Evolutionary conservation across 1,140 invertebrate genomes (phyloP).

Genomic region (Branchinecta lynchi): DNA sequence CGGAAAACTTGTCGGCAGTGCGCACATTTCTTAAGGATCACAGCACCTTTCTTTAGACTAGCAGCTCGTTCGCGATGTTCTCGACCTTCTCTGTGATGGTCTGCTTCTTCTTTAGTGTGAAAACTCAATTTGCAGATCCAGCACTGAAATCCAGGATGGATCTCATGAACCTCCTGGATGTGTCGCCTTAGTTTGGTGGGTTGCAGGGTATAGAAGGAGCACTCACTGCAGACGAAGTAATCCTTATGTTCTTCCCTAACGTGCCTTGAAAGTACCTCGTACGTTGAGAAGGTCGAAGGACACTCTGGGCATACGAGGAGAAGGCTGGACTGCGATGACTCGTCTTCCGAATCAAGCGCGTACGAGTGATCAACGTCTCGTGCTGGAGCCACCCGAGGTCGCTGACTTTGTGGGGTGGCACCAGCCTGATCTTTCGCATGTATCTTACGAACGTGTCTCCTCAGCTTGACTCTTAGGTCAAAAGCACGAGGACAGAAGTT

Average conservation of each 20-base stretch:
- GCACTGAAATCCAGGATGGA: slow-evolving; percentile 39
- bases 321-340: background rate
- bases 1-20: slow-evolving; percentile 39
- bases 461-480: background rate
- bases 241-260: background rate
- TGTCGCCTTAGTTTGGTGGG: slow-evolving; percentile 23
- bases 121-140: slow-evolving; percentile 48
- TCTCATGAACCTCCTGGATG: slow-evolving; percentile 31
- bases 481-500: background rate
- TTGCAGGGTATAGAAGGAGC: slow-evolving; percentile 36
- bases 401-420: slow-evolving; percentile 25
- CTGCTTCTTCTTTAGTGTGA: slow-evolving; percentile 40
- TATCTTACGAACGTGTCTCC: background rate
- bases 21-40: slow-evolving; percentile 38
- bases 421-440: slow-evolving; percentile 46
- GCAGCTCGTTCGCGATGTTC: slow-evolving; percentile 36
- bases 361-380: background rate
- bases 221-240: background rate
- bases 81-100: slow-evolving; percentile 46
- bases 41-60: slow-evolving; percentile 32
- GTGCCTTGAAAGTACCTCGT: too few species aligned
- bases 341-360: background rate
- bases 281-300: too few species aligned
- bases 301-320: too few species aligned
- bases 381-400: background rate